A percentile compares a stretch with the other conserved stretches of the same genome.
Evolutionary conservation across 2,113 vertebrate genomes (phyloP).

Genomic region (Patagioenas fasciata): DNA sequence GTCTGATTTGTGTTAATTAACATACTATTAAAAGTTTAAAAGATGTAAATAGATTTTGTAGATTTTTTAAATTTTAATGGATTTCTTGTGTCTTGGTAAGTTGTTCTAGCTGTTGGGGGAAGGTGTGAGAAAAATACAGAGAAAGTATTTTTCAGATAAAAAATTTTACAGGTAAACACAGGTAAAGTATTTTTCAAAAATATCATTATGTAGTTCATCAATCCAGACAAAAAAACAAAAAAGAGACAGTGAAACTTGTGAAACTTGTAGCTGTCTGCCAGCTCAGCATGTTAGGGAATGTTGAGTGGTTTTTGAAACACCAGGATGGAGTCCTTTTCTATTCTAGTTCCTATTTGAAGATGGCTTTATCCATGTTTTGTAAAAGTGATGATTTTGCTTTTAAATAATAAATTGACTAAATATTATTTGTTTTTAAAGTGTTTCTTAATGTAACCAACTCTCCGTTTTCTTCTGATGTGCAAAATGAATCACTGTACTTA

Average conservation of each 20-base stretch:
- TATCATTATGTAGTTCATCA: neutral
- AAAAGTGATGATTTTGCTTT: neutral
- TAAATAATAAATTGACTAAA: neutral
- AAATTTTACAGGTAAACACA: neutral
- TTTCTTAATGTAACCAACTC: neutral
- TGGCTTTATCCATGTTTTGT: neutral
- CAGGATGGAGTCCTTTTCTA: neutral
- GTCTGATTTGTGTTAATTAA: neutral
- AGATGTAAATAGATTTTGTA: neutral
- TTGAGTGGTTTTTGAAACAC: neutral
- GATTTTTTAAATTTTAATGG: neutral
- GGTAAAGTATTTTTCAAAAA: neutral
- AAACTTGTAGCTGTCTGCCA: neutral
- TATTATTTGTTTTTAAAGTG: neutral
- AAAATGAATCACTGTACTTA: neutral
- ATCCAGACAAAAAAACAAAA: neutral
- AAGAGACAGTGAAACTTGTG: neutral
- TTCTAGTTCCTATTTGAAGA: neutral
- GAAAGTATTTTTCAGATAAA: neutral
- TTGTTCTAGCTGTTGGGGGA: neutral
- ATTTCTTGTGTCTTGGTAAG: neutral
- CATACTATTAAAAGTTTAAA: neutral
- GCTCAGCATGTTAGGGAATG: neutral
- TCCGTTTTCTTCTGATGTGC: neutral
- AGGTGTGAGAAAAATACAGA: neutral